phyloP scores from a whole-genome alignment of 2,113 vertebrate genomes.

The Nycticryphes semicollaris region DNA sequence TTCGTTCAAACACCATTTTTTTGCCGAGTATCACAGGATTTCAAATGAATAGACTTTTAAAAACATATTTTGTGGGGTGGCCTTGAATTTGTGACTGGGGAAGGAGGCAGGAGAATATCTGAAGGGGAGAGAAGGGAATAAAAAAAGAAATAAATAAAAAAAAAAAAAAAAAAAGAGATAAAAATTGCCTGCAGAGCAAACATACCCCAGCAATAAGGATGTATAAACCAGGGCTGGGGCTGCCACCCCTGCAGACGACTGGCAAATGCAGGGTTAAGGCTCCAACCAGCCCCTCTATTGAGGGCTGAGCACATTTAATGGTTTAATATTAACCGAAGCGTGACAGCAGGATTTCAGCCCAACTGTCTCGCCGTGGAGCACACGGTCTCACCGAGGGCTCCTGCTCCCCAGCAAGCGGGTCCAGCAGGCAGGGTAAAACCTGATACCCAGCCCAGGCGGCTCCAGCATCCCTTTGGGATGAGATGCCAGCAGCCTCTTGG shows the following conservation, averaged over 20 bases:
- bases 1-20: constrained; percentile 28
- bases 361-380: neutral
- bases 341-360: constrained; percentile 26
- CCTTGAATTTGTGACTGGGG: neutral
- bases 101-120: neutral
- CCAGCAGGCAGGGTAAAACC: neutral
- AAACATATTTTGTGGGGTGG: neutral
- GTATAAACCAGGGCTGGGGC: neutral
- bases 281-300: neutral
- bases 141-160: neutral
- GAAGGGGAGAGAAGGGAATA: fast-evolving
- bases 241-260: neutral
- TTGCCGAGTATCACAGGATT: neutral
- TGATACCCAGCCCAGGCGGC: fast-evolving
- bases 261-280: constrained; percentile 23
- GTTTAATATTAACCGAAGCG: constrained; percentile 58
- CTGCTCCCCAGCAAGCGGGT: neutral
- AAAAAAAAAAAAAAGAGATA: neutral
- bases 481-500: neutral
- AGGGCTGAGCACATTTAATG: constrained; percentile 33
- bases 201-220: fast-evolving
- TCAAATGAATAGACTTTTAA: neutral
- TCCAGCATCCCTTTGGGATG: neutral
- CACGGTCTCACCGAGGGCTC: neutral
- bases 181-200: neutral